A percentile compares a stretch with the other conserved stretches of the same genome.
phyloP scores from a whole-genome alignment of 2,797 vertebrate genomes.

The Anolis apletophallus region DNA sequence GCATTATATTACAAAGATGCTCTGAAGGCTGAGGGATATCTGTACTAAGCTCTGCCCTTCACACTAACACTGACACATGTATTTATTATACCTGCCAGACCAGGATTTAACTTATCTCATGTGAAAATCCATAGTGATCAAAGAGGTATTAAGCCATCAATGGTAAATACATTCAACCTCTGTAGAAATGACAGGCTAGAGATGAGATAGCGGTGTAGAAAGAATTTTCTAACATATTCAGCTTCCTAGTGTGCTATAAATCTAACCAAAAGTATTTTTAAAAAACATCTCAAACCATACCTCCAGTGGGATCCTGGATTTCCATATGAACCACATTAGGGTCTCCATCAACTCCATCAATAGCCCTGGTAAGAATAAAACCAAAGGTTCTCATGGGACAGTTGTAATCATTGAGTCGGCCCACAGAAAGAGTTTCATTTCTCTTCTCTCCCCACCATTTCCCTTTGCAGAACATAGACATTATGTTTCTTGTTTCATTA shows the following conservation, averaged over 20 bases:
- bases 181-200: neutral
- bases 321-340: slow-evolving; percentile 95
- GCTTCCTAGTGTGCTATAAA: slow-evolving; percentile 40
- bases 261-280: slow-evolving; percentile 9
- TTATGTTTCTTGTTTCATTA: slow-evolving; percentile 25
- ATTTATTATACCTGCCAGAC: neutral
- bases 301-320: slow-evolving; percentile 91
- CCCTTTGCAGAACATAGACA: slow-evolving; percentile 11
- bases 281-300: slow-evolving; percentile 75
- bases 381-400: slow-evolving; percentile 32
- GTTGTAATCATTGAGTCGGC: slow-evolving; percentile 30
- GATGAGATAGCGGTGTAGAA: slow-evolving; percentile 16
- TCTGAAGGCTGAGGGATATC: neutral
- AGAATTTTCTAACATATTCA: slow-evolving; percentile 21
- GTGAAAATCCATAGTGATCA: neutral
- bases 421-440: slow-evolving; percentile 39
- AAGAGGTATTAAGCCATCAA: neutral
- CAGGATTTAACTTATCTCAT: neutral
- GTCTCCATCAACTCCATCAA: slow-evolving; percentile 88
- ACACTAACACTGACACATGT: neutral
- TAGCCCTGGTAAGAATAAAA: slow-evolving; percentile 85
- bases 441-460: slow-evolving; percentile 19
- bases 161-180: neutral
- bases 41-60: too few species aligned
- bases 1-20: neutral